These are phyloP conservation scores for Polia nebulosa DNA, from an alignment of 2,888 invertebrate genomes.

Conservation along the genomic window DNA sequence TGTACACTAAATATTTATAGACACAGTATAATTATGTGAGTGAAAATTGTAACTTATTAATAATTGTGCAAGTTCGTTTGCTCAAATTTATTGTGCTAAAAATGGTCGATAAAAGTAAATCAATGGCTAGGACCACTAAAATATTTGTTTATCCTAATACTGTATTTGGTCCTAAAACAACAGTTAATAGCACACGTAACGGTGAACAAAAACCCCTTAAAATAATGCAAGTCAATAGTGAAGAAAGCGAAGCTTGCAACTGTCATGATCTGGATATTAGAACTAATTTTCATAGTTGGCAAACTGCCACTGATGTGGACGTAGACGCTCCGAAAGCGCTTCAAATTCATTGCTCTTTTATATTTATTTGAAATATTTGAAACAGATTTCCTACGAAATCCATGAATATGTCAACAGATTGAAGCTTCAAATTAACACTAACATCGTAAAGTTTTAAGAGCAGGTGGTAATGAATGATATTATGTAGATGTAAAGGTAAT, in stretches of 20 bases:
- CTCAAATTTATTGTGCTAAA: not conserved
- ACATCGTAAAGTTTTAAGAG: constrained; percentile 37
- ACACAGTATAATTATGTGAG: constrained; percentile 17
- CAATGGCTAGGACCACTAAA: not conserved
- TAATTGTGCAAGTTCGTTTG: not conserved
- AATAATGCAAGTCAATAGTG: constrained; percentile 27
- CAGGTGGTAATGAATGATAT: constrained; percentile 40
- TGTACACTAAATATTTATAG: constrained; percentile 22
- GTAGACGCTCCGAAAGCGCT: constrained; percentile 49
- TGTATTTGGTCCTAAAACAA: not conserved
- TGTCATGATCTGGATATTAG: constrained; percentile 39
- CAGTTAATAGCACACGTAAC: not conserved
- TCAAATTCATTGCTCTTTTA: constrained; percentile 58
- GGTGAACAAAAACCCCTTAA: not conserved
- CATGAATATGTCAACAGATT: constrained; percentile 57
- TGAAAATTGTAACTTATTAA: constrained; percentile 30
- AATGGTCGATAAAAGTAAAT: not conserved
- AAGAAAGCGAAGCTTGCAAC: constrained; percentile 20
- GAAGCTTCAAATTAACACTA: constrained; percentile 44
- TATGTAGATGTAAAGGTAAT: constrained; percentile 35
- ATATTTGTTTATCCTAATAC: not conserved
- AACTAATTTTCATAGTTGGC: constrained; percentile 60
- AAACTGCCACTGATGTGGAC: constrained; percentile 51
- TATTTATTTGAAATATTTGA: constrained; percentile 55
- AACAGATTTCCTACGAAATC: constrained; percentile 49